Base-by-base conservation (phyloP, 2,888 invertebrate genomes). In the Nycteola revayana region DNA sequence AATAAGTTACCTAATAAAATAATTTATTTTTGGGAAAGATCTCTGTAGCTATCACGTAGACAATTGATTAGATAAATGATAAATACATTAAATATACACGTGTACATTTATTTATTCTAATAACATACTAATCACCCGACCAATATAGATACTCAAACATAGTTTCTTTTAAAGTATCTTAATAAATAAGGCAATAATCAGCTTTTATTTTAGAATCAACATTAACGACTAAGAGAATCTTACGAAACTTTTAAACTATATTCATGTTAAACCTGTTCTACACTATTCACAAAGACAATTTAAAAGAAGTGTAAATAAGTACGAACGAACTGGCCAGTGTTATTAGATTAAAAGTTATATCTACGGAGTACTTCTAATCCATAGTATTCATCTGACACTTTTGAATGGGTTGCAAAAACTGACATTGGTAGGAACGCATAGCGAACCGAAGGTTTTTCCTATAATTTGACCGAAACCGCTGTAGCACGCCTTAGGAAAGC, bases 11-110 rank as follows among this genome's bases (percentile, higher is more conserved):
- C 29, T 48, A 41, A 40, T 52, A 47, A 51, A 55, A 45, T 42
- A 43, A 51, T 42, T 51, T 56, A 56, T 56, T 59, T 56, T 59
- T 52, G 34, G 48, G 21, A 59, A 42, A 35, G 49, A 56, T 56
- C 60, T 56, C 56, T 56, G 43, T 56, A 50, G 45, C 28, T 46
- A 41, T 40, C 42, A 48, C 28, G 38, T 50, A 49, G 37, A 43
- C 32, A 38, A 45, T 28, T 10, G 34, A 43, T 44, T 47, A 42
- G 7, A 36, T 8, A 18, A 49, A 39, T 30, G 35, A 30, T 29
- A 39, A 47, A 49, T 37, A 1, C 45, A 42, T 46, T 32, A 6
- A 39, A 46, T 35, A 37, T 49, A 49, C 28, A 43, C 43, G 9
- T 41, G 39, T 30, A 45, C 46, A 51, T 44, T 47, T 40, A 49